Base-by-base conservation (phyloP, 2,797 vertebrate genomes). In the Sebastes hubbsi region DNA sequence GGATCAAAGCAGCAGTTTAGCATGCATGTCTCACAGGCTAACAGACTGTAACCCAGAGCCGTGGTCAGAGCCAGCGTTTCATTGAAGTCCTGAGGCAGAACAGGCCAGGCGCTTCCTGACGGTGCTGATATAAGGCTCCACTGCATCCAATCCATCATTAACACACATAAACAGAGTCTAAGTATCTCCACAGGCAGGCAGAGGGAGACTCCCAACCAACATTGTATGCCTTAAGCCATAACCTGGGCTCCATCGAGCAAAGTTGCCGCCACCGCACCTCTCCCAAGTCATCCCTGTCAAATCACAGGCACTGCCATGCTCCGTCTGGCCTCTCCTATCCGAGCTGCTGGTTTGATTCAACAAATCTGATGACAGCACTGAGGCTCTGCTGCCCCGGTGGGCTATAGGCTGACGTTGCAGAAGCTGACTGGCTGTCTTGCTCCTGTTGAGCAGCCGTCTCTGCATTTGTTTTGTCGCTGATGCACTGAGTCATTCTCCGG, bases 11-110 rank as follows among this genome's bases (percentile, higher is more conserved):
- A 85, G 84, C 27, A 75, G 79, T 89, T 86, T 77, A 94, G 88
- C 79, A 92, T 34, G 83, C 91, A 84, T 1, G 68, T 90, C 80
- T 95, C 93, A 52, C 92, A 90, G 56, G 83, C 87, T 56, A 94
- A 77, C 78, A 94, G 90, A 30, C 89, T 92, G 86, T 89, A 95
- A 42, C 92, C 87, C 70, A 93, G 91, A 55, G 93, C 89, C 2
- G 83, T 85, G 32, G 89, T 90, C 62, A 95, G 92, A 80, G 87
- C 85, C 79, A 93, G 86, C 3, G 88, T 82, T 18, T 91, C 89
- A 16, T 29, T 86, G 3, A 87, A 42, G 80, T 91, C 89, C 81
- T 75, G 87, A 67, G 87, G 82, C 62, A 82, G 0, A 10, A 68
- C 32, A 1, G 81, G 58, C 82, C 87, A 85, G 27, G 66, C 6